Conservation (phyloP, 2,888 invertebrate species). For the Epistrophe eligans region DNA sequence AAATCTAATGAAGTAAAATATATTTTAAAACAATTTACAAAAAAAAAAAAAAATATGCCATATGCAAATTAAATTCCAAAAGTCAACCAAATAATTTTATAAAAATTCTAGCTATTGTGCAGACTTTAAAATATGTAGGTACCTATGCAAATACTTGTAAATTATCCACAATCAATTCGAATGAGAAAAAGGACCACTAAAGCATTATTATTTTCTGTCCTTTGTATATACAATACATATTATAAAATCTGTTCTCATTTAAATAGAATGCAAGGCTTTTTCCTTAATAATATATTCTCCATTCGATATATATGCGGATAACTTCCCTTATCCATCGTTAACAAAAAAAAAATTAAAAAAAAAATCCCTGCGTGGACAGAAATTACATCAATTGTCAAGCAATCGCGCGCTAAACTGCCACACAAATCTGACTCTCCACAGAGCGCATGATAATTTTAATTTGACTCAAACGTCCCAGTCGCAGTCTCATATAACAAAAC, state of each 20-base stretch:
- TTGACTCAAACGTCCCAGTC: slow-evolving; percentile 41
- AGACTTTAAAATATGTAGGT: not conserved
- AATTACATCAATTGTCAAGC: slow-evolving; percentile 74
- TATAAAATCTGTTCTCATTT: slow-evolving; percentile 53
- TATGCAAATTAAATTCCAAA: too few species aligned
- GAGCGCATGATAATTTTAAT: slow-evolving; percentile 64
- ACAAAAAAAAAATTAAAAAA: not conserved
- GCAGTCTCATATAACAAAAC: slow-evolving; percentile 6
- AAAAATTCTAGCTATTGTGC: too few species aligned
- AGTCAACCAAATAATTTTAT: too few species aligned
- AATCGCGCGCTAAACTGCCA: slow-evolving; percentile 39
- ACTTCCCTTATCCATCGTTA: slow-evolving; percentile 4
- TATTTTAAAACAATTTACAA: too few species aligned
- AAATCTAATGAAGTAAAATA: too few species aligned
- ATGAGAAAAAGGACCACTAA: slow-evolving; percentile 30
- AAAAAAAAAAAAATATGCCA: too few species aligned
- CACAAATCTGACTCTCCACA: slow-evolving; percentile 47
- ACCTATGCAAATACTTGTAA: slow-evolving; percentile 13
- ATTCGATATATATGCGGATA: not conserved
- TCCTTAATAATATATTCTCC: slow-evolving; percentile 50
- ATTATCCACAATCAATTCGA: slow-evolving; percentile 44
- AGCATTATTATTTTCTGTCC: not conserved
- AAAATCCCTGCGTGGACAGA: slow-evolving; percentile 74
- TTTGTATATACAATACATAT: too few species aligned
- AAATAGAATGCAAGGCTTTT: slow-evolving; percentile 52